Evolutionary conservation across 2,888 invertebrate species (phyloP), one percentile per base, ranked within the genome.

Genomic region (Hypselothyrea guttata): DNA sequence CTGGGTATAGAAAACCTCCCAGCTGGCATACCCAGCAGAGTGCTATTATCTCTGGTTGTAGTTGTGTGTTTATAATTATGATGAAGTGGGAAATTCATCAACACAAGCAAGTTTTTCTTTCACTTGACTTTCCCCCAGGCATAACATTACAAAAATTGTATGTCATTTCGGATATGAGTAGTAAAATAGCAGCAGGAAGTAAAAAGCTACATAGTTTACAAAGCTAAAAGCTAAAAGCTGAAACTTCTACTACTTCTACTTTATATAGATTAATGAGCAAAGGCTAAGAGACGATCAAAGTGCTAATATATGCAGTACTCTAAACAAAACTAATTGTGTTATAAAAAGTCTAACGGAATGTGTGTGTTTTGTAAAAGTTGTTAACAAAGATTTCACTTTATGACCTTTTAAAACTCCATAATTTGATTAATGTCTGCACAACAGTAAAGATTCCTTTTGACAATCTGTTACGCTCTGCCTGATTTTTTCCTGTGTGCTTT

Each of bases 81-180:
- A 83, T 71, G 71, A 74, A 74, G 51, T 53, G 62, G 58, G 38
- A 51, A 61, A 63, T 63, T 35, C 56, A 61, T 63, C 62, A 64
- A 55, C 61, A 18, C 28, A 34, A 34, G 15, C 40, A 9, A 13
- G 7, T 22, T 33, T 22, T 13, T 30, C 8, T 37, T 34, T 34
- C 47, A 7, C 54, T 56, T 64, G 37, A 28, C 11, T 37, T n/a
- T 22, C 5, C 51, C 57, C 51, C 34, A 41, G 57, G 58, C 76
- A 59, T 47, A 44, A 49, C 49, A 57, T 38, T 61, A 47, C 51
- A 56, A 47, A 66, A 63, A 56, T 77, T 53, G 56, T 71, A 31
- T 81, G 81, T 79, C 81, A 83, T 67, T 70, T 67, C 74, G 83
- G 77, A 75, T 72, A 75, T 75, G 70, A 67, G 67, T 22, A 52